A percentile compares a stretch with the other conserved stretches of the same genome.
phyloP scores from a whole-genome alignment of 2,113 vertebrate species.

The Dromaius novaehollandiae region DNA sequence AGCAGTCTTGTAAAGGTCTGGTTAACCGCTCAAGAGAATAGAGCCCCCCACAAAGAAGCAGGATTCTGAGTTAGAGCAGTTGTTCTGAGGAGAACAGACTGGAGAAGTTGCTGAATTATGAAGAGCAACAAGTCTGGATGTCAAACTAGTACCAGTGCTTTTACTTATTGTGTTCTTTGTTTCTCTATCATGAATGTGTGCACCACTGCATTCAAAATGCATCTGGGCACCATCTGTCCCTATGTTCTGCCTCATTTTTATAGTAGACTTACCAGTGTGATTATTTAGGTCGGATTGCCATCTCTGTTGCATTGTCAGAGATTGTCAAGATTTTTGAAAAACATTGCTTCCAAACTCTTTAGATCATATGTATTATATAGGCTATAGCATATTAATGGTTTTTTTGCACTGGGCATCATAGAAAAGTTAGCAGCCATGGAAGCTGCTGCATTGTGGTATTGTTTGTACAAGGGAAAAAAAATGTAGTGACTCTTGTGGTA shows the following conservation, averaged over 20 bases:
- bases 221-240: neutral
- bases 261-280: neutral
- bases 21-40: neutral
- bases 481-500: neutral
- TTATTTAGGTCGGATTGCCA: neutral
- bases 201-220: neutral
- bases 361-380: neutral
- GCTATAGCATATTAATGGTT: neutral
- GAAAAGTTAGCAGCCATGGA: neutral
- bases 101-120: neutral
- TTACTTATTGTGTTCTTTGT: neutral
- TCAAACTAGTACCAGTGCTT: neutral
- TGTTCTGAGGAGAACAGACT: neutral
- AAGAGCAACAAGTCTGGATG: neutral
- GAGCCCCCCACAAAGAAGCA: neutral
- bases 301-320: neutral
- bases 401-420: neutral
- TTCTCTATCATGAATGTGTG: neutral
- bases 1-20: neutral
- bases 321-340: neutral
- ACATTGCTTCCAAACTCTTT: neutral
- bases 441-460: neutral
- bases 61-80: neutral
- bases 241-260: neutral
- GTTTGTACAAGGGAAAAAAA: neutral